A percentile compares a stretch with the other conserved stretches of the same genome.
phyloP scores from a whole-genome alignment of 2,797 vertebrate genomes.

The Bovichtus variegatus region DNA sequence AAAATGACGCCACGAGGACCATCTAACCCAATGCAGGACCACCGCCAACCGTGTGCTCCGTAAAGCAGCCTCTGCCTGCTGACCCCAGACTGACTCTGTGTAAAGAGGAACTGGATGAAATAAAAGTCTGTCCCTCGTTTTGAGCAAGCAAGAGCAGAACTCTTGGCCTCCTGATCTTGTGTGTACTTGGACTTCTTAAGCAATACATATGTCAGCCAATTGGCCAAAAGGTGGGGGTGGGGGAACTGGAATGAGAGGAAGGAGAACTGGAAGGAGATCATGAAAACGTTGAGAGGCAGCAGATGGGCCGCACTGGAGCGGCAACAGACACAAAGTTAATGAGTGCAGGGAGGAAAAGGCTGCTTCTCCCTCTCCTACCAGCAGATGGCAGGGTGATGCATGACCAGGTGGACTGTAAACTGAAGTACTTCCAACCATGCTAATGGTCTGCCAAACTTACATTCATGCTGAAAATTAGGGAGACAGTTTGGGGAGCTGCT shows the following conservation, averaged over 20 bases:
- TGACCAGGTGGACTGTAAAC: background rate
- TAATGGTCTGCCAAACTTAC: background rate
- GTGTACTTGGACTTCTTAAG: slow-evolving; percentile 30
- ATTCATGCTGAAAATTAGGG: background rate
- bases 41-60: background rate
- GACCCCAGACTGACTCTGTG: slow-evolving; percentile 14
- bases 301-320: background rate
- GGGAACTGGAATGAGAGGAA: too few relatives aligned
- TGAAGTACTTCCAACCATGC: background rate
- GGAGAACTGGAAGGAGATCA: background rate
- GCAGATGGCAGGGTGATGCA: slow-evolving; percentile 56
- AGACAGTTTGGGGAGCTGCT: background rate
- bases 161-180: background rate
- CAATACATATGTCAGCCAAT: slow-evolving; percentile 26
- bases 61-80: background rate
- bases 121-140: background rate
- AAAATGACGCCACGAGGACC: background rate
- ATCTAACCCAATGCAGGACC: slow-evolving; percentile 9
- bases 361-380: slow-evolving; percentile 36
- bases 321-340: background rate
- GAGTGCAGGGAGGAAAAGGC: background rate
- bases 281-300: slow-evolving; percentile 4
- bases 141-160: background rate
- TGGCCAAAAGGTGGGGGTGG: slow-evolving; percentile 4
- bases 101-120: slow-evolving; percentile 7